Conservation (phyloP, 2,113 vertebrate species). For the Cygnus atratus region DNA sequence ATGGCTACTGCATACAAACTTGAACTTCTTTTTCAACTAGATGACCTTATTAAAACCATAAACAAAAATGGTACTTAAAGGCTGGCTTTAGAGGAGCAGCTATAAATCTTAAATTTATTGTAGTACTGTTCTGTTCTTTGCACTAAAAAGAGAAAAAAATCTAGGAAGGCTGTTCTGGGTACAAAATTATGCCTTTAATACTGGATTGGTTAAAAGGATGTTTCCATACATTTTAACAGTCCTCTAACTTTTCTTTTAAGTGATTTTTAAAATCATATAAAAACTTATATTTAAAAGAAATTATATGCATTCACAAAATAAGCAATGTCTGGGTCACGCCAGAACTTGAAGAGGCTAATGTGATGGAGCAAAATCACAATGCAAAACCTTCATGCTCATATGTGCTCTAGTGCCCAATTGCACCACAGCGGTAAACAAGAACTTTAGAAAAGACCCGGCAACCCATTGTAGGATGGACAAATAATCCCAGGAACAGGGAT, state of each 20-base stretch:
- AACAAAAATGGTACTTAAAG: slow-evolving; percentile 52
- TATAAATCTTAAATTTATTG: slow-evolving; percentile 49
- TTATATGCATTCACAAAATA: background rate
- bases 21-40: slow-evolving; percentile 60
- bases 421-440: background rate
- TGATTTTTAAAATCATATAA: background rate
- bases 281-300: background rate
- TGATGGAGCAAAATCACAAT: background rate
- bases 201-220: background rate
- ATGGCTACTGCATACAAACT: slow-evolving; percentile 47
- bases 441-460: background rate
- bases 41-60: slow-evolving; percentile 57
- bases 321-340: background rate
- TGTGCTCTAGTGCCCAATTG: background rate
- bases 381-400: background rate
- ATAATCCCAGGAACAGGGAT: background rate
- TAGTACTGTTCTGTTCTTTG: background rate
- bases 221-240: background rate
- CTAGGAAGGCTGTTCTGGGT: background rate
- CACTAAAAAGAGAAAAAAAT: background rate
- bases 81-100: slow-evolving; percentile 22
- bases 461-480: accelerated
- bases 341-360: background rate
- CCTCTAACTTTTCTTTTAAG: background rate
- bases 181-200: background rate